These are phyloP conservation scores for Coregonus clupeaformis DNA, from an alignment of 2,113 vertebrate species.

Conservation along the genomic window DNA sequence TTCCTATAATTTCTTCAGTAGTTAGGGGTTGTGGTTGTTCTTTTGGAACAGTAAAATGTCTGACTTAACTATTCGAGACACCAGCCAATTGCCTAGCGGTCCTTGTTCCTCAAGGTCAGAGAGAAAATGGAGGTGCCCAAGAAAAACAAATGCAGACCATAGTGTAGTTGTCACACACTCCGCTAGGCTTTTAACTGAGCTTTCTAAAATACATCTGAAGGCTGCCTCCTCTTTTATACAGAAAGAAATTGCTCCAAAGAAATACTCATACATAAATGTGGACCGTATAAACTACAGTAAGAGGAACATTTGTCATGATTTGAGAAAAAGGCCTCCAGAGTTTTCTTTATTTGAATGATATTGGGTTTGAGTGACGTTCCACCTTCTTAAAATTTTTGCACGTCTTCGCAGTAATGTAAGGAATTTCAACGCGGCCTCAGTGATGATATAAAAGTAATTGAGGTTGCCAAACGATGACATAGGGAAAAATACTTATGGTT, in stretches of 20 bases:
- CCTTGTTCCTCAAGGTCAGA: slow-evolving; percentile 65
- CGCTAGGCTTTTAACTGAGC: slow-evolving; percentile 29
- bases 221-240: slow-evolving; percentile 59
- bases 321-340: slow-evolving; percentile 53
- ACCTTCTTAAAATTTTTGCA: slow-evolving; percentile 48
- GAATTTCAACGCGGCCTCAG: slow-evolving; percentile 26
- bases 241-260: slow-evolving; percentile 68
- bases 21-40: slow-evolving; percentile 50
- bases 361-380: slow-evolving; percentile 59
- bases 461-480: slow-evolving; percentile 24
- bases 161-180: slow-evolving; percentile 67
- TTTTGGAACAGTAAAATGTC: slow-evolving; percentile 54
- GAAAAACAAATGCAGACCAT: slow-evolving; percentile 72
- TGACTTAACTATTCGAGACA: slow-evolving; percentile 68
- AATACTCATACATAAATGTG: slow-evolving; percentile 61
- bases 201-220: slow-evolving; percentile 57
- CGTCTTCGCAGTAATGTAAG: neutral
- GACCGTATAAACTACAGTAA: slow-evolving; percentile 51
- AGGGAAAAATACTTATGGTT: slow-evolving; percentile 4
- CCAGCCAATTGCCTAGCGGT: slow-evolving; percentile 63
- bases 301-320: slow-evolving; percentile 62
- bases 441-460: slow-evolving; percentile 20
- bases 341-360: slow-evolving; percentile 48
- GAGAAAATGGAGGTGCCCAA: slow-evolving; percentile 57
- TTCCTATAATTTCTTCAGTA: slow-evolving; percentile 56